Conservation (phyloP, 2,113 vertebrate genomes). For the Butorides virescens region DNA sequence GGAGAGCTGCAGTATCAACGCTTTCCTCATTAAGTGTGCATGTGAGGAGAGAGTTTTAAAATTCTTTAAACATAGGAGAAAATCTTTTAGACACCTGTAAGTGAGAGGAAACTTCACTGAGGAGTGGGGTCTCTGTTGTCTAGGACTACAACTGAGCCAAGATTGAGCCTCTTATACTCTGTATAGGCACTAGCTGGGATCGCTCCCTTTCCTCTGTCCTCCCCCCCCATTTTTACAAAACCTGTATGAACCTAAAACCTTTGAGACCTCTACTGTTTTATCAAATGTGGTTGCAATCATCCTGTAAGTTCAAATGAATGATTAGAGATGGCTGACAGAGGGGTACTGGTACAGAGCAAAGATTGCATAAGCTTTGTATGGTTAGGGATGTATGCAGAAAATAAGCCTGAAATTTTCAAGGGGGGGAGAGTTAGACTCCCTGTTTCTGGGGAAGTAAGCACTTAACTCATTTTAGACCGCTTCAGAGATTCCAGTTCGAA, state of each 20-base stretch:
- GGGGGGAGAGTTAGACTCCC: background rate
- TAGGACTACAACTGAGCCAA: background rate
- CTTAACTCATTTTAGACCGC: background rate
- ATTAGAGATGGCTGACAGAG: background rate
- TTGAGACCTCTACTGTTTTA: background rate
- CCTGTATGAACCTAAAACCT: background rate
- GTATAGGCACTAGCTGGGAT: background rate
- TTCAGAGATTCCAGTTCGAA: background rate
- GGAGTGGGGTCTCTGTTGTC: fast-evolving
- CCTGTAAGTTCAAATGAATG: background rate
- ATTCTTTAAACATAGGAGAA: background rate
- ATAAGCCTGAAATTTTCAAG: background rate
- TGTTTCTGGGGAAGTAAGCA: background rate
- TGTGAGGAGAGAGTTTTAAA: background rate
- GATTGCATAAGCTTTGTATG: background rate
- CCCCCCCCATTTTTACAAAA: background rate
- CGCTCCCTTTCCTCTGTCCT: background rate
- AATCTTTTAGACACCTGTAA: background rate
- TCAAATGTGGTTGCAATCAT: background rate
- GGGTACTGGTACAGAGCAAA: background rate
- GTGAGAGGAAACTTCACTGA: background rate
- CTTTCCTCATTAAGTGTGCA: background rate
- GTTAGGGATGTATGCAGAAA: background rate
- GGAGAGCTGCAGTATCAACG: background rate
- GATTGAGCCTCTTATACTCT: background rate